Evolutionary conservation across 2,888 invertebrate genomes (phyloP).

Genomic region (Ornithoptera priamus): DNA sequence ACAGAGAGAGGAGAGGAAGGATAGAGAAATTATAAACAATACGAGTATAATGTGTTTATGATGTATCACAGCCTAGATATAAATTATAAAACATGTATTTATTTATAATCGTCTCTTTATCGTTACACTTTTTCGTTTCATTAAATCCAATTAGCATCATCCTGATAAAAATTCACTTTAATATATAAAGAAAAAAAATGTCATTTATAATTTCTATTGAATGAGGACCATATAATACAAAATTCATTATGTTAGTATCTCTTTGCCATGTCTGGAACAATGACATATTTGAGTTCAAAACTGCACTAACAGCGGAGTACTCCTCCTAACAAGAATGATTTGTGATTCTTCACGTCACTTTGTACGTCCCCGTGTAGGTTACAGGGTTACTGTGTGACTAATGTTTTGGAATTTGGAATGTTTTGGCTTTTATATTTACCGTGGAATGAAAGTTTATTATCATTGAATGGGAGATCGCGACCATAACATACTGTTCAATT

Average conservation of each 20-base stretch:
- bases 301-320: slow-evolving; percentile 14
- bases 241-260: slow-evolving; percentile 5
- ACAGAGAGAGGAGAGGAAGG: too few relatives aligned
- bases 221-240: background rate
- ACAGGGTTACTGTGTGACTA: slow-evolving; percentile 23
- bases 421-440: background rate
- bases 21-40: too few relatives aligned
- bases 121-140: too few relatives aligned
- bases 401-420: slow-evolving; percentile 3
- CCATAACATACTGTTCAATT: background rate
- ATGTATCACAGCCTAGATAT: too few relatives aligned
- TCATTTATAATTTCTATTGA: background rate
- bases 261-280: slow-evolving; percentile 19
- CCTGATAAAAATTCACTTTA: too few relatives aligned
- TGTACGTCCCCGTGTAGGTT: slow-evolving; percentile 7
- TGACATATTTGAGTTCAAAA: slow-evolving; percentile 25
- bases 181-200: background rate
- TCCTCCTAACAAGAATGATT: slow-evolving; percentile 21
- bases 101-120: too few relatives aligned
- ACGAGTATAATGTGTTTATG: too few relatives aligned
- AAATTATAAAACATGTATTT: too few relatives aligned
- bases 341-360: slow-evolving; percentile 15
- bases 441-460: background rate
- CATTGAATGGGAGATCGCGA: background rate
- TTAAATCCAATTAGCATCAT: too few relatives aligned